These are phyloP conservation scores for Caenorhabditis doughertyi DNA, from an alignment of 2,888 invertebrate species.

Conservation along the genomic window DNA sequence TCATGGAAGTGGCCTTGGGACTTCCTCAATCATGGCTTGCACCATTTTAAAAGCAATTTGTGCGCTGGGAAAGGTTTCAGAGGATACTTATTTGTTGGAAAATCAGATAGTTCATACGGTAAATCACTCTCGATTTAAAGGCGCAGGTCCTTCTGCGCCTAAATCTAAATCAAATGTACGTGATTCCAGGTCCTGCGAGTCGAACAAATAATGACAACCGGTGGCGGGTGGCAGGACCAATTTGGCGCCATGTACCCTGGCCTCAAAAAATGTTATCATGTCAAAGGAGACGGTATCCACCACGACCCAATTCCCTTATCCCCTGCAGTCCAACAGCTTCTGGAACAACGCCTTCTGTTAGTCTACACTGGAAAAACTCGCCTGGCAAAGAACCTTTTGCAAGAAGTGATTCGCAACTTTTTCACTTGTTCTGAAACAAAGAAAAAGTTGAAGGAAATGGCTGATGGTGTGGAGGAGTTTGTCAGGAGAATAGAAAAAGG, in stretches of 20 bases:
- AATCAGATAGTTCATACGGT: constrained; percentile 48
- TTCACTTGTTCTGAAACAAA: constrained; percentile 60
- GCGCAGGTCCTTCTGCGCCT: background rate
- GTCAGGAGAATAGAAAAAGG: constrained; percentile 56
- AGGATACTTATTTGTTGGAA: background rate
- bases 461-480: constrained; percentile 54
- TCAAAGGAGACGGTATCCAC: constrained; percentile 72
- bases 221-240: constrained; percentile 86
- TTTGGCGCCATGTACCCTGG: constrained; percentile 85
- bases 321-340: constrained; percentile 76
- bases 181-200: constrained; percentile 84
- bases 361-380: constrained; percentile 85
- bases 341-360: constrained; percentile 84
- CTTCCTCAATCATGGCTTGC: constrained; percentile 85
- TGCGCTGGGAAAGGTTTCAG: constrained; percentile 8
- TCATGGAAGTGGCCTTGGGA: constrained; percentile 84
- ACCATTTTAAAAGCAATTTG: constrained; percentile 84
- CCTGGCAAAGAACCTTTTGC: constrained; percentile 85
- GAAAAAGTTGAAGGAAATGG: constrained; percentile 37
- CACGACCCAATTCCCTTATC: constrained; percentile 80
- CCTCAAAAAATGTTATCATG: constrained; percentile 83
- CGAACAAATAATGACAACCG: constrained; percentile 85
- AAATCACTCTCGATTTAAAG: too few species aligned
- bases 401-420: constrained; percentile 79
- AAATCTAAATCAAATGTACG: background rate